Evolutionary conservation across 2,797 vertebrate genomes (phyloP).

Genomic region (Dendrocincla fuliginosa): DNA sequence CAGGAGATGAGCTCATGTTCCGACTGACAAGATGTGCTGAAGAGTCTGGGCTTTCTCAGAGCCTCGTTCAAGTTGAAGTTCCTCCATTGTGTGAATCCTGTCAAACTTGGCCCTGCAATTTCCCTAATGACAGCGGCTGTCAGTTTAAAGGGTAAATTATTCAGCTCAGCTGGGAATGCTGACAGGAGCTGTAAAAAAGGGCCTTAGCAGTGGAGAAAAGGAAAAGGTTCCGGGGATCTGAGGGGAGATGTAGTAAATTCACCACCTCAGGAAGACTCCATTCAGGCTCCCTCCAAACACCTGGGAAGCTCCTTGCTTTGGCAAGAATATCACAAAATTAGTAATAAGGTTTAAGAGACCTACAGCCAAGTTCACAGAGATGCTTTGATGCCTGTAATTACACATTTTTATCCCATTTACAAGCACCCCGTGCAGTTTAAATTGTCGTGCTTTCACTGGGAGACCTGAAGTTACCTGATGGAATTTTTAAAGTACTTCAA

Average conservation of each 20-base stretch:
- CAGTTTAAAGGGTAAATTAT: constrained; percentile 71
- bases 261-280: neutral
- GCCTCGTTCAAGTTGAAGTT: constrained; percentile 69
- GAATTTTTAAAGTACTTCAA: accelerated
- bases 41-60: constrained; percentile 65
- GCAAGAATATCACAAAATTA: neutral
- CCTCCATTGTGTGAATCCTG: constrained; percentile 58
- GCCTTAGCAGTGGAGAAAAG: constrained; percentile 14
- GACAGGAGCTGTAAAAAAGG: constrained; percentile 49
- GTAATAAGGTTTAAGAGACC: neutral
- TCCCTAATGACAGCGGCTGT: constrained; percentile 75
- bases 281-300: neutral
- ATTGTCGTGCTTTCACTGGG: neutral
- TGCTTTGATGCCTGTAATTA: neutral
- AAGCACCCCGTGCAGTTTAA: accelerated
- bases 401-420: neutral
- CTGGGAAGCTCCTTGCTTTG: neutral
- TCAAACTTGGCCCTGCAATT: constrained; percentile 67
- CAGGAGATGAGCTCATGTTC: constrained; percentile 72
- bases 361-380: neutral
- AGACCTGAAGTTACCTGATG: neutral
- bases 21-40: constrained; percentile 71
- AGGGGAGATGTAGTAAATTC: constrained; percentile 10
- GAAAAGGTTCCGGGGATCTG: constrained; percentile 4
- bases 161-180: constrained; percentile 64